Evolutionary conservation across 2,113 vertebrate genomes (phyloP), one percentile per base, ranked within the genome.

Genomic region (Cottus gobio): DNA sequence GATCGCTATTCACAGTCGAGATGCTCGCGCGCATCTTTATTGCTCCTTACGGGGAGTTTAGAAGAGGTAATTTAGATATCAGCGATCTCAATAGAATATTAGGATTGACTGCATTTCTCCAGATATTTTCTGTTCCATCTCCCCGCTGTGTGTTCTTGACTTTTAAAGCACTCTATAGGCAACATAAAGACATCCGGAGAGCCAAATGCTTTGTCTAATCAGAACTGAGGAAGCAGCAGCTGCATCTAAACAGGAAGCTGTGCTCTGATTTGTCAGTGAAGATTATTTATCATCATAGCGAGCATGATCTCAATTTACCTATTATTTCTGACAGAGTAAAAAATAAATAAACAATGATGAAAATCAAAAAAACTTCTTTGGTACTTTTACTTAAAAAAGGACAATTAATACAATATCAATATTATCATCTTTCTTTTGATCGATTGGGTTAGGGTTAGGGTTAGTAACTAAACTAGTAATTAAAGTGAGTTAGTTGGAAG

Each of bases 31-130:
- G n/a, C 63, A 22, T 50, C n/a, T 31, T 74, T 70, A 78, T 64
- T 44, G 28, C n/a, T 67, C 69, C 65, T 48, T 37, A 34, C 1
- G 4, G 62, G 62, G 48, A 39, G 46, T 76, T 84, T 71, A 52
- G 64, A 2, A 34, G 54, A 42, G 31, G 60, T 56, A 75, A 71
- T 42, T 65, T 34, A 71, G 76, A 54, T 46, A 31, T 63, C 42
- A 65, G 39, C 13, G 26, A 36, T 71, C 28, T 34, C 52, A 39
- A 60, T 7, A 42, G 66, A 64, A 75, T 60, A 70, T 60, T 42
- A 66, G 8, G 31, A 74, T 7, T 52, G 16, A 67, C 34, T 46
- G 26, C 22, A 1, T 69, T 57, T 36, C 65, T 57, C 44, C 12
- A 54, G 68, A 70, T 36, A 56, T 30, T 16, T 8, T 28, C 37